A percentile compares a stretch with the other conserved stretches of the same genome.
Evolutionary conservation across 2,113 vertebrate genomes (phyloP).

Genomic region (Junco hyemalis): DNA sequence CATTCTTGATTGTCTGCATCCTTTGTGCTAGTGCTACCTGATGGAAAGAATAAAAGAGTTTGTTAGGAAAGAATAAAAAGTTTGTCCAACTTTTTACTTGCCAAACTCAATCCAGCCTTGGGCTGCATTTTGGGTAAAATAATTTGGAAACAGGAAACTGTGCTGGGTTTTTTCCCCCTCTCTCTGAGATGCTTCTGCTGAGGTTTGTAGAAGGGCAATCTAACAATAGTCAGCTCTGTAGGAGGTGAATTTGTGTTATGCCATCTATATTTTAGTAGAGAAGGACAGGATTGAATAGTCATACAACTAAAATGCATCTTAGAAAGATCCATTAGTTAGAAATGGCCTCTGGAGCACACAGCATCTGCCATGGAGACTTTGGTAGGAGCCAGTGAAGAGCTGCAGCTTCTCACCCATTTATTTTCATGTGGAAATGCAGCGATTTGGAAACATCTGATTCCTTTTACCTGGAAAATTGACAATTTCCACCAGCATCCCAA

Average conservation of each 20-base stretch:
- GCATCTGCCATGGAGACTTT: conserved; percentile 9
- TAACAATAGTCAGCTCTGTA: conserved; percentile 40
- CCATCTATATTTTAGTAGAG: conserved; percentile 56
- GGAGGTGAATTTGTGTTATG: conserved; percentile 44
- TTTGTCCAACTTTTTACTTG: neutral
- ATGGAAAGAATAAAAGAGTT: neutral
- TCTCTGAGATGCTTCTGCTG: neutral
- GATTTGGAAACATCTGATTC: neutral
- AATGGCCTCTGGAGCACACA: conserved; percentile 23
- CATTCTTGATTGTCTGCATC: neutral
- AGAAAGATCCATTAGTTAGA: conserved; percentile 35
- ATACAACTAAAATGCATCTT: conserved; percentile 11
- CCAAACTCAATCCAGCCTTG: neutral
- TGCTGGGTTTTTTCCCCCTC: neutral
- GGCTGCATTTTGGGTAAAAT: neutral
- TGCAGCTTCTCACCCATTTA: neutral
- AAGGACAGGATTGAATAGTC: conserved; percentile 17
- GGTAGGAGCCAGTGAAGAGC: neutral
- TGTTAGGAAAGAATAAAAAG: no score
- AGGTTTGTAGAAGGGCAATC: conserved; percentile 44
- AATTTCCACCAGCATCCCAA: neutral
- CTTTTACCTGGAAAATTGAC: neutral
- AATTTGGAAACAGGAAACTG: conserved; percentile 11
- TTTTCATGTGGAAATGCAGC: neutral
- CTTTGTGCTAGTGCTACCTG: neutral